These are phyloP conservation scores for Stictocephala bisonia DNA, from an alignment of 2,888 invertebrate genomes.

Conservation along the genomic window DNA sequence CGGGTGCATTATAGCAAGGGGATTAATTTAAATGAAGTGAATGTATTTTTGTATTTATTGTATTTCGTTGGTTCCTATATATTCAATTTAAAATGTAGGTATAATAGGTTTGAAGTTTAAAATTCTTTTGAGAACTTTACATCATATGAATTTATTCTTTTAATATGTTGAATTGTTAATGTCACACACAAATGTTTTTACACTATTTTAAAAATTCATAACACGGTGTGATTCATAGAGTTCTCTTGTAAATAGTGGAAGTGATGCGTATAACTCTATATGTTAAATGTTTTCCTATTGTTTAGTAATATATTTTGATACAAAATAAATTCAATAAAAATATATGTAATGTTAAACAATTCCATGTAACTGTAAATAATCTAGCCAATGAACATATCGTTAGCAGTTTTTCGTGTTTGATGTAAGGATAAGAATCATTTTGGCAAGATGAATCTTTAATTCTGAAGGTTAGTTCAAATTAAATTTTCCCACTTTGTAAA, in stretches of 20 bases:
- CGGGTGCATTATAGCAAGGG: constrained; percentile 27
- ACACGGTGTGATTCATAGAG: background rate
- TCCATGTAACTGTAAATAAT: constrained; percentile 34
- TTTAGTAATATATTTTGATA: constrained; percentile 46
- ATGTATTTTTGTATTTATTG: constrained; percentile 36
- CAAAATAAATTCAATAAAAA: constrained; percentile 40
- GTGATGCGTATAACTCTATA: constrained; percentile 9
- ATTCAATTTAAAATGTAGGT: constrained; percentile 4
- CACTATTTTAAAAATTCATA: constrained; percentile 23
- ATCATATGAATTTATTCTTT: constrained; percentile 7
- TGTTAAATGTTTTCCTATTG: constrained; percentile 45
- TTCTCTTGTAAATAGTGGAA: constrained; percentile 39
- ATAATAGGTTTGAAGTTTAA: constrained; percentile 15
- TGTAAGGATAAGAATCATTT: background rate
- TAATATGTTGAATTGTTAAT: constrained; percentile 16
- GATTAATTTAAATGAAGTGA: constrained; percentile 22
- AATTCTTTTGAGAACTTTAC: constrained; percentile 30
- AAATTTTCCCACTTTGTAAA: background rate
- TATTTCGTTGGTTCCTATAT: constrained; percentile 41
- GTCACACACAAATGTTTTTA: constrained; percentile 21
- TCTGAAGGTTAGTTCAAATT: background rate
- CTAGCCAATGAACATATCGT: constrained; percentile 35
- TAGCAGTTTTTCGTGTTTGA: constrained; percentile 9
- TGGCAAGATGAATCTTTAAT: constrained; percentile 4
- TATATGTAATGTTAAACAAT: constrained; percentile 29